These are phyloP conservation scores for Mechanitis mazaeus DNA, from an alignment of 2,888 invertebrate genomes.

Conservation along the genomic window DNA sequence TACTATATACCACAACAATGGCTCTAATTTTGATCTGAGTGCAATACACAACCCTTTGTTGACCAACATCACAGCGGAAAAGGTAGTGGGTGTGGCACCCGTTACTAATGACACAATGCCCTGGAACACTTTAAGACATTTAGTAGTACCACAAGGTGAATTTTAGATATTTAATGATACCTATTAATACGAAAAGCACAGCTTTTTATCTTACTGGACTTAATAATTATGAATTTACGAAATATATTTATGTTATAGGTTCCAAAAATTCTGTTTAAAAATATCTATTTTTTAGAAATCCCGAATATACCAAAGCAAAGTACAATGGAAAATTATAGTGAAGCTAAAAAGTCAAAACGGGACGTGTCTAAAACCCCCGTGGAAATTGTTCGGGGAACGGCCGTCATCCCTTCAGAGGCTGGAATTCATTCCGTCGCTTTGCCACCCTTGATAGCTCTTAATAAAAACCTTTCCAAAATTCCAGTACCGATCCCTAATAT, in stretches of 20 bases:
- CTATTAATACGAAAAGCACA: no score
- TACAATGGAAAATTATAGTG: background rate
- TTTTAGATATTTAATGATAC: no score
- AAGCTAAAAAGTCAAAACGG: slow-evolving; percentile 32
- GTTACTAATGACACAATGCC: slow-evolving; percentile 28
- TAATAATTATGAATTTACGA: no score
- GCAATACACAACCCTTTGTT: slow-evolving; percentile 48
- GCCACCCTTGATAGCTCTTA: slow-evolving; percentile 52
- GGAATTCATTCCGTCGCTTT: slow-evolving; percentile 53
- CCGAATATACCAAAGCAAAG: background rate
- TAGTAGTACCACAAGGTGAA: slow-evolving; percentile 8
- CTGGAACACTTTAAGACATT: slow-evolving; percentile 33
- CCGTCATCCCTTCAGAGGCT: slow-evolving; percentile 49
- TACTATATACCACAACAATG: slow-evolving; percentile 57
- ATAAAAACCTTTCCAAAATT: slow-evolving; percentile 54
- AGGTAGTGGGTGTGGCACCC: slow-evolving; percentile 53
- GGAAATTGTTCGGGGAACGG: slow-evolving; percentile 46
- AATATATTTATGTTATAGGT: no score
- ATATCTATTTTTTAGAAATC: slow-evolving; percentile 11
- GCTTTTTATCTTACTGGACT: no score
- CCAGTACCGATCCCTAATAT: slow-evolving; percentile 66
- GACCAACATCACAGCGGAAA: slow-evolving; percentile 62
- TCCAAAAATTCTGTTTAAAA: no score
- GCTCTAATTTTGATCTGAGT: slow-evolving; percentile 50
- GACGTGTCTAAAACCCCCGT: slow-evolving; percentile 36